These are phyloP conservation scores for Anolis carolinensis DNA, from an alignment of 2,113 vertebrate species.

Conservation along the genomic window DNA sequence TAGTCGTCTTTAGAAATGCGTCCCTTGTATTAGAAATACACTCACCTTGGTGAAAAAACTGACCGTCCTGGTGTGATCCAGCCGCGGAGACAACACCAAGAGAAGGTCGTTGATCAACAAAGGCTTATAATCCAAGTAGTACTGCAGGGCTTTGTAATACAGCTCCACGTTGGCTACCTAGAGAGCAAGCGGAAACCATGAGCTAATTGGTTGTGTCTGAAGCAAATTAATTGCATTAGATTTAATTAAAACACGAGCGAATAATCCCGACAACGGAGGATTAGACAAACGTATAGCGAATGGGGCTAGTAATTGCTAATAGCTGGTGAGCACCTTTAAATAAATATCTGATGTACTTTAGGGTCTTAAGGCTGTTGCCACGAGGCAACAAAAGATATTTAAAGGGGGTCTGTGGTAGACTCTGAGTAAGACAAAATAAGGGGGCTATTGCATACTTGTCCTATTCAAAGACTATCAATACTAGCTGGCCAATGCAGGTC, in stretches of 20 bases:
- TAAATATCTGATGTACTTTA: no score
- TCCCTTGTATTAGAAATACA: no score
- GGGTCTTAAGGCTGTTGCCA: no score
- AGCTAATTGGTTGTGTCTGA: not conserved
- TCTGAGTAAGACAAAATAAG: no score
- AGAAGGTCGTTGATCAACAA: slow-evolving; percentile 89
- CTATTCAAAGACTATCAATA: not conserved
- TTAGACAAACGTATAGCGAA: not conserved
- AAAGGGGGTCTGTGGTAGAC: no score
- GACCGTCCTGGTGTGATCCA: slow-evolving; percentile 90
- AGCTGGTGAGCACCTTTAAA: not conserved
- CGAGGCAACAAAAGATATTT: no score
- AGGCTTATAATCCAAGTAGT: slow-evolving; percentile 90
- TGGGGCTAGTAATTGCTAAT: not conserved
- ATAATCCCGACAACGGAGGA: not conserved
- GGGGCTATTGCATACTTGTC: not conserved
- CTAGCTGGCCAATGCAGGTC: not conserved
- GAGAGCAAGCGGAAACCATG: not conserved
- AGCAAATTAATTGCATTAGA: not conserved
- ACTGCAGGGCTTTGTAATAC: slow-evolving; percentile 89
- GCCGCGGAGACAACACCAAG: slow-evolving; percentile 85
- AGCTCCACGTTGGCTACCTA: slow-evolving; percentile 92
- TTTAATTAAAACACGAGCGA: not conserved
- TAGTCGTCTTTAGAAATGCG: not conserved
- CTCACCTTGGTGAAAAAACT: slow-evolving; percentile 87